Base-by-base conservation (phyloP, 2,113 vertebrate genomes). In the Triplophysa dalaica region DNA sequence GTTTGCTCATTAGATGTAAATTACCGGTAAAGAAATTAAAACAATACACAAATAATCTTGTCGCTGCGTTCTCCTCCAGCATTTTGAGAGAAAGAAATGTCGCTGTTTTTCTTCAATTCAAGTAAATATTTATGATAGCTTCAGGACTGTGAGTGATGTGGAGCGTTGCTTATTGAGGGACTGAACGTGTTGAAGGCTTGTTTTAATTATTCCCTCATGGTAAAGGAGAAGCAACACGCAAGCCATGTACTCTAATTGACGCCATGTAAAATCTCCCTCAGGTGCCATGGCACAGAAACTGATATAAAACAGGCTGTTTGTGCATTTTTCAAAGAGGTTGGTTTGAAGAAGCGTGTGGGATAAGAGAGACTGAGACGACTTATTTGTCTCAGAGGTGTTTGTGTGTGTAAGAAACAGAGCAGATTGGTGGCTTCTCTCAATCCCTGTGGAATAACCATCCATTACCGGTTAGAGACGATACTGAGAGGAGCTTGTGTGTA, bases 81-180 rank as follows among this genome's bases (percentile, higher is more conserved):
- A 45, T 67, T 74, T 78, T 56, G 17, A 68, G 48, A 83, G 75
- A 70, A 68, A 77, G 48, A 24, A 54, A 77, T 65, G 22, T 50
- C 22, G 38, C 72, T 16, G 41, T 75, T 80, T 78, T 24, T 19
- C 60, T 72, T 58, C 24, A 70, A 50, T 65, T 78, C 56, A 79
- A 85, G 82, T 83, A 77, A 81, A 87, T 87, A 86, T 86, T 86
- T 87, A 81, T 74, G 62, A 74, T 81, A 54, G 79, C 85, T 82
- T 68, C 29, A 82, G 88, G 82, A 79, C 66, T 68, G 56, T 63
- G 60, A 82, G 70, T 66, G 68, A 78, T 58, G 60, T 41, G 73
- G 81, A 82, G 69, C 48, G 54, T 75, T 64, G 75, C 72, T 58
- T 78, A 85, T 66, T 56, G 77, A 77, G 45, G 82, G 69, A 68